phyloP scores from a whole-genome alignment of 2,797 vertebrate genomes.

The Xenops minutus region DNA sequence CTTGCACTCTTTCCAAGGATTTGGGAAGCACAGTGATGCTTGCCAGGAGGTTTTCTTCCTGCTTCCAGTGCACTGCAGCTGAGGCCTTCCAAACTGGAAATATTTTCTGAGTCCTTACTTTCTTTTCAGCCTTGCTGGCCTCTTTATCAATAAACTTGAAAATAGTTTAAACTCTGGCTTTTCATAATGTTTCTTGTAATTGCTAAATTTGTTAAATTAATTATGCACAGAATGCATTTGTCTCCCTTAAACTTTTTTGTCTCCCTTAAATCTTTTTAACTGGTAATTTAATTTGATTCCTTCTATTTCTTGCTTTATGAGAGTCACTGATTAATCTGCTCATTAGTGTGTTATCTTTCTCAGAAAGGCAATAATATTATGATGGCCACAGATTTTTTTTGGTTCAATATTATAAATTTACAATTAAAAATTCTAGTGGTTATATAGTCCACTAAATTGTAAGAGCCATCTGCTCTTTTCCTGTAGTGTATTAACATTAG shows the following conservation, averaged over 20 bases:
- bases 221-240: not conserved
- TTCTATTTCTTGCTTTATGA: not conserved
- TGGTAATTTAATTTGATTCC: not conserved
- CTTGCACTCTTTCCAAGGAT: fast-evolving
- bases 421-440: not conserved
- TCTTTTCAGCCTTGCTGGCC: not conserved
- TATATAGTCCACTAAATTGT: not conserved
- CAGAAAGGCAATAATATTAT: not conserved
- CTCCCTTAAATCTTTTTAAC: not conserved
- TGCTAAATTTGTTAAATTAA: not conserved
- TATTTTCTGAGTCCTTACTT: not conserved
- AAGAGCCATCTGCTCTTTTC: not conserved
- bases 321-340: not conserved
- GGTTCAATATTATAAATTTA: not conserved
- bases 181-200: not conserved
- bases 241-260: not conserved
- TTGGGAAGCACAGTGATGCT: not conserved
- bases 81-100: not conserved
- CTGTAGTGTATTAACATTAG: not conserved
- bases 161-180: not conserved
- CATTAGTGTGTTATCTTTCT: not conserved
- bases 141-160: not conserved
- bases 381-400: not conserved
- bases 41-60: not conserved
- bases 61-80: not conserved